Conservation (phyloP, 1,140 invertebrate species). For the Vanessa tameamea region DNA sequence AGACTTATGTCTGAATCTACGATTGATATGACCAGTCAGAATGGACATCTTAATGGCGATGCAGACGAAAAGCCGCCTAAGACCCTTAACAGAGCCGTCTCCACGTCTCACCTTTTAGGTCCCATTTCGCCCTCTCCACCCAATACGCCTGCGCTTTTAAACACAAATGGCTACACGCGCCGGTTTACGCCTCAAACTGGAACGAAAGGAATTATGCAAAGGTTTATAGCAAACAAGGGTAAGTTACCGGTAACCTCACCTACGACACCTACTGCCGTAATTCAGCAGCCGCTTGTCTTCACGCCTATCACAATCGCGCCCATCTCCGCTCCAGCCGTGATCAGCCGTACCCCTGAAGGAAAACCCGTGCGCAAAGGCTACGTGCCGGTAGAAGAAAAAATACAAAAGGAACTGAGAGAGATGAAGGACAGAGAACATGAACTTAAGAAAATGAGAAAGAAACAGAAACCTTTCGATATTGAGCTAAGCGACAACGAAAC, state of each 20-base stretch:
- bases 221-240: slow-evolving; percentile 87
- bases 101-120: slow-evolving; percentile 81
- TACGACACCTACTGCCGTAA: slow-evolving; percentile 48
- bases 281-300: slow-evolving; percentile 48
- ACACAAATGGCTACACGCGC: slow-evolving; percentile 76
- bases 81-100: slow-evolving; percentile 82
- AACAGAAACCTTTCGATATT: slow-evolving; percentile 77
- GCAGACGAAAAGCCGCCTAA: slow-evolving; percentile 68
- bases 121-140: slow-evolving; percentile 65
- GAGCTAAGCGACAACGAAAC: slow-evolving; percentile 78
- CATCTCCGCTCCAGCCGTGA: slow-evolving; percentile 61
- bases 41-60: slow-evolving; percentile 68
- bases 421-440: slow-evolving; percentile 88
- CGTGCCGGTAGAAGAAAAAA: slow-evolving; percentile 88
- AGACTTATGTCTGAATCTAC: slow-evolving; percentile 75
- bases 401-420: slow-evolving; percentile 88
- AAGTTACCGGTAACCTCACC: slow-evolving; percentile 79
- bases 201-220: slow-evolving; percentile 89
- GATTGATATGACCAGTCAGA: slow-evolving; percentile 67
- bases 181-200: slow-evolving; percentile 82
- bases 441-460: slow-evolving; percentile 83
- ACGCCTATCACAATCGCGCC: slow-evolving; percentile 51
- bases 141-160: slow-evolving; percentile 50
- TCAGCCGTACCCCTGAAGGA: slow-evolving; percentile 79
- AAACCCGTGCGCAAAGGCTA: slow-evolving; percentile 84